Conservation (phyloP, 2,113 vertebrate genomes). For the Sturnus vulgaris region DNA sequence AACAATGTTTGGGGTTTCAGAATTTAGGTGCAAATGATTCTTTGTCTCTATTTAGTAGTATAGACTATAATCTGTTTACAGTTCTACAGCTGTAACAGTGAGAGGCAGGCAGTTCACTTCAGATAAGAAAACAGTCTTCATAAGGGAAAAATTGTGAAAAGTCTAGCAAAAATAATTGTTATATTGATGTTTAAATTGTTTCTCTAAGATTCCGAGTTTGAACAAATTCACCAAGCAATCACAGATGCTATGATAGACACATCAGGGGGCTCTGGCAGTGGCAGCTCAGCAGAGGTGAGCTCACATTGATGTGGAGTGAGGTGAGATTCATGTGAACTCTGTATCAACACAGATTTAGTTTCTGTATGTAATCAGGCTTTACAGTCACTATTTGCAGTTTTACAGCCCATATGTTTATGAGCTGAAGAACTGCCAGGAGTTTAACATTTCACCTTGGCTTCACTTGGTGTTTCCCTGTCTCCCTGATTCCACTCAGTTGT, state of each 20-base stretch:
- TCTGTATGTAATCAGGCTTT: neutral
- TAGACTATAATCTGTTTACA: neutral
- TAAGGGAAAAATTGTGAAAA: neutral
- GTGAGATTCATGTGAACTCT: neutral
- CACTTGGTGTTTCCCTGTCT: neutral
- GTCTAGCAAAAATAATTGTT: neutral
- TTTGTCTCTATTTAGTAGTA: neutral
- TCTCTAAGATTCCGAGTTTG: neutral
- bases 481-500: neutral
- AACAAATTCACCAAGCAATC: neutral
- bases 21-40: neutral
- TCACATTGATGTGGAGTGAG: fast-evolving
- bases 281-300: neutral
- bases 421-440: neutral
- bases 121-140: neutral
- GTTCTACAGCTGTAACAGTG: neutral
- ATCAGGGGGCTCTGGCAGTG: fast-evolving
- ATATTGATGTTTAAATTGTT: neutral
- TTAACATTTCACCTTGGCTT: neutral
- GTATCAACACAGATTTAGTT: neutral
- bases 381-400: neutral
- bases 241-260: neutral
- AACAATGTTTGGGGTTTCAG: neutral
- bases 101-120: neutral
- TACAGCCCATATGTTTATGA: neutral